These are phyloP conservation scores for Mesitornis unicolor DNA, from an alignment of 2,113 vertebrate species.

Conservation along the genomic window DNA sequence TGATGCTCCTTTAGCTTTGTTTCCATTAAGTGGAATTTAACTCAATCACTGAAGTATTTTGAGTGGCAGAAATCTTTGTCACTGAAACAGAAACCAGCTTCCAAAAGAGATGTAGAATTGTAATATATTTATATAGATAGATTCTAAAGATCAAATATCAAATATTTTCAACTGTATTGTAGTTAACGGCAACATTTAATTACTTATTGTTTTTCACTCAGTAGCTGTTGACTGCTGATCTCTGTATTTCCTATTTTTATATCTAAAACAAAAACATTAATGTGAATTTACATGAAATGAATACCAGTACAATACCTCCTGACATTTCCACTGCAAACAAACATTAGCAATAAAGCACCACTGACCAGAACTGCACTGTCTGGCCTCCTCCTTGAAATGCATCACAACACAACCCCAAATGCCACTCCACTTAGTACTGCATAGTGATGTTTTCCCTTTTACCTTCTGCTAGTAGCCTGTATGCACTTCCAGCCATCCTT, in stretches of 20 bases:
- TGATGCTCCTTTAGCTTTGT: neutral
- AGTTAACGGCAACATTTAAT: constrained; percentile 30
- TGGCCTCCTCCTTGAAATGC: neutral
- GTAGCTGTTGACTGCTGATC: constrained; percentile 5
- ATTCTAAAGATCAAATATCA: constrained; percentile 16
- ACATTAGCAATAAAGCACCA: neutral
- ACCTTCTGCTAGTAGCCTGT: neutral
- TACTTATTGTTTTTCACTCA: constrained; percentile 60
- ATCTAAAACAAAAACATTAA: constrained; percentile 51
- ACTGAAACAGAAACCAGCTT: neutral
- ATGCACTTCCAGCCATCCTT: neutral
- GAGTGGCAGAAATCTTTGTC: neutral
- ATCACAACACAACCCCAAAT: neutral
- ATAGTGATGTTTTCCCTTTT: neutral
- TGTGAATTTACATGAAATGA: neutral
- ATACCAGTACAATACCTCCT: neutral
- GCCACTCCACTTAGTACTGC: neutral
- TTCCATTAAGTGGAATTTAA: neutral
- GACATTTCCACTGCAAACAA: neutral
- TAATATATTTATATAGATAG: neutral
- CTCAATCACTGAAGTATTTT: neutral
- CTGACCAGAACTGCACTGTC: neutral
- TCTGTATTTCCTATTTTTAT: neutral
- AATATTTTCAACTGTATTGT: neutral
- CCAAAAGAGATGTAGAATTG: neutral